Conservation (phyloP, 1,140 invertebrate species). For the Diachasma alloeum region DNA sequence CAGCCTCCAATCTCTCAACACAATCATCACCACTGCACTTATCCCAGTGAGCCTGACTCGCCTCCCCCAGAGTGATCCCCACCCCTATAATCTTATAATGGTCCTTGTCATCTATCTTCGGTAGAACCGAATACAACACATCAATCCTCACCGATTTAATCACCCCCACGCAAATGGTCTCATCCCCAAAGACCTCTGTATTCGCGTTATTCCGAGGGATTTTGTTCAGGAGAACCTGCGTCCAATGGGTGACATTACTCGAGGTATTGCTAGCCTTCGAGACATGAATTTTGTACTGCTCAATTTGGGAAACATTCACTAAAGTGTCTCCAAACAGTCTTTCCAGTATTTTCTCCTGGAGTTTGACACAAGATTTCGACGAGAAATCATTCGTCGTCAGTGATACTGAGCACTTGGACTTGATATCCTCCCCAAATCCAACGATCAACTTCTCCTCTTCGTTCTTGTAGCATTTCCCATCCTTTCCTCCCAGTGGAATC, state of each 20-base stretch:
- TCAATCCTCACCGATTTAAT: slow-evolving; percentile 65
- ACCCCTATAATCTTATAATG: slow-evolving; percentile 57
- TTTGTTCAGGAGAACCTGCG: slow-evolving; percentile 61
- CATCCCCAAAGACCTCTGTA: slow-evolving; percentile 42
- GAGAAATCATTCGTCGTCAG: slow-evolving; percentile 53
- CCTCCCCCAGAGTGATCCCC: slow-evolving; percentile 49
- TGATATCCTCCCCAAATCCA: slow-evolving; percentile 65
- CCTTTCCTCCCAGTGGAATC: slow-evolving; percentile 53
- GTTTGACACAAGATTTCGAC: slow-evolving; percentile 54
- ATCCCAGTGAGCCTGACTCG: slow-evolving; percentile 49
- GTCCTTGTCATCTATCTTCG: slow-evolving; percentile 48
- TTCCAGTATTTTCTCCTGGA: slow-evolving; percentile 62
- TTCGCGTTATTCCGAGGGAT: slow-evolving; percentile 45
- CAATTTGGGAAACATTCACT: slow-evolving; percentile 47
- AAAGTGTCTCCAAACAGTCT: slow-evolving; percentile 49
- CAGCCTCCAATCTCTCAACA: slow-evolving; percentile 43
- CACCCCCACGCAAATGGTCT: slow-evolving; percentile 58
- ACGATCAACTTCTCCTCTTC: slow-evolving; percentile 52
- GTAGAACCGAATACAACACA: slow-evolving; percentile 58
- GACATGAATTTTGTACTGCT: slow-evolving; percentile 58
- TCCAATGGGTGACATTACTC: slow-evolving; percentile 65
- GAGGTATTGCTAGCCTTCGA: slow-evolving; percentile 70
- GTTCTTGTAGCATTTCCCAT: slow-evolving; percentile 53
- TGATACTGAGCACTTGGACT: slow-evolving; percentile 56
- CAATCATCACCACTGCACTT: slow-evolving; percentile 49